Evolutionary conservation across 2,888 invertebrate species (phyloP).

Genomic region (Idaea straminata): DNA sequence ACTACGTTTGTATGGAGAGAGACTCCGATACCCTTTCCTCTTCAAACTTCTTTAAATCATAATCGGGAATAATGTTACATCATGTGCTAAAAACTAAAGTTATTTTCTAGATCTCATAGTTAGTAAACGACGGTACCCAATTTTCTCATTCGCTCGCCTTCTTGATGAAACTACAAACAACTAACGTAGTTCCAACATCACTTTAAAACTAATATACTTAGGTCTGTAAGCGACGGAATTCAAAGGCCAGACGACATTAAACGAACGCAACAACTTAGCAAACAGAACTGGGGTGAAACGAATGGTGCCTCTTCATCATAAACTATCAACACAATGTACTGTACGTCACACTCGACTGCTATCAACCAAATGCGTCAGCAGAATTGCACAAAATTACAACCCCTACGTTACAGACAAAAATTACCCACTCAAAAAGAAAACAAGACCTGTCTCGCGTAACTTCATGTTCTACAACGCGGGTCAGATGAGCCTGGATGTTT

Average conservation of each 20-base stretch:
- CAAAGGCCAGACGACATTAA: neutral
- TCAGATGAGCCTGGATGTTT: conserved; percentile 39
- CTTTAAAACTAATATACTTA: neutral
- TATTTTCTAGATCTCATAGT: neutral
- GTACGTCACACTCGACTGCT: conserved; percentile 53
- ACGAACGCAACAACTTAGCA: neutral
- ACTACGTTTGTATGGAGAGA: no score
- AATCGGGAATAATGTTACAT: no score
- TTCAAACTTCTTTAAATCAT: no score
- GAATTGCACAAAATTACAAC: conserved; percentile 62
- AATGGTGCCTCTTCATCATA: conserved; percentile 55
- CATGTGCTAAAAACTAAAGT: neutral
- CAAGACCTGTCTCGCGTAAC: conserved; percentile 35
- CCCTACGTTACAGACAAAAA: conserved; percentile 62
- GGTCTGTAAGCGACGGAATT: neutral
- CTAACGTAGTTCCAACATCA: neutral
- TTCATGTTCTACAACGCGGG: conserved; percentile 20
- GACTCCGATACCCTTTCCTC: no score
- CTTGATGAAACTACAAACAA: neutral
- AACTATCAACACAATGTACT: conserved; percentile 67
- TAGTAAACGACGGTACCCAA: neutral
- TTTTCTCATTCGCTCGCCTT: neutral
- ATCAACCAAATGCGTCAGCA: conserved; percentile 75
- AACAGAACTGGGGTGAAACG: conserved; percentile 18
- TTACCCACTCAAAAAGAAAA: conserved; percentile 37